phyloP scores from a whole-genome alignment of 1,140 invertebrate genomes.

The Drosophila saltans region DNA sequence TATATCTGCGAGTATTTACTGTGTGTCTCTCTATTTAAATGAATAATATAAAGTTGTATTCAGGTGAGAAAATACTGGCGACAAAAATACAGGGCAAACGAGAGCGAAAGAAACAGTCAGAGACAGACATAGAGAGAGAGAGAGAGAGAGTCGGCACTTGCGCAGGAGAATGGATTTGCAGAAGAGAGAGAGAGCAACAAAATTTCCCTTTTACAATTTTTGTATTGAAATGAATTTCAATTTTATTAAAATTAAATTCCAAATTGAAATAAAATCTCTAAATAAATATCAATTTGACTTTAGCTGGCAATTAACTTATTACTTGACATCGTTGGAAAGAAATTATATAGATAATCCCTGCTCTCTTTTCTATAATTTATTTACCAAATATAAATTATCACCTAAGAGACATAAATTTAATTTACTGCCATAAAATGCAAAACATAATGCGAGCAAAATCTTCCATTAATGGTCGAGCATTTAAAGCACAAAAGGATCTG shows the following conservation, averaged over 20 bases:
- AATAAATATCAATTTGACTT: no score
- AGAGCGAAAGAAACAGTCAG: not conserved
- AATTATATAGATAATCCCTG: no score
- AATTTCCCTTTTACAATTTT: not conserved
- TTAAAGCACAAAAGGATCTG: constrained; percentile 56
- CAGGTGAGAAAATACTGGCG: constrained; percentile 17
- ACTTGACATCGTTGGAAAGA: no score
- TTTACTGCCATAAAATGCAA: constrained; percentile 21
- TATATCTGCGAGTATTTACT: constrained; percentile 1
- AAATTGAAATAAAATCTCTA: not conserved
- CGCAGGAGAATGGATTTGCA: not conserved
- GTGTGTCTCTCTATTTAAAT: constrained; percentile 34
- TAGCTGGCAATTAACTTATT: no score
- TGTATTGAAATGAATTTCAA: not conserved
- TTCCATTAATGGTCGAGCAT: constrained; percentile 58
- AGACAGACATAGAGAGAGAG: not conserved
- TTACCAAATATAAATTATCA: not conserved
- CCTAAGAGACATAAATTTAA: constrained; percentile 72
- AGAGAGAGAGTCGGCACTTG: not conserved
- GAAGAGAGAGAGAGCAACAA: no score
- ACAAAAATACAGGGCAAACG: constrained; percentile 16
- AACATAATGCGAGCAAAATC: constrained; percentile 28
- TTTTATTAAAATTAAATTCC: not conserved
- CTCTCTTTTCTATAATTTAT: no score
- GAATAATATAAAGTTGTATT: constrained; percentile 30